Conservation (phyloP, 2,888 invertebrate species). For the Spisula solida region DNA sequence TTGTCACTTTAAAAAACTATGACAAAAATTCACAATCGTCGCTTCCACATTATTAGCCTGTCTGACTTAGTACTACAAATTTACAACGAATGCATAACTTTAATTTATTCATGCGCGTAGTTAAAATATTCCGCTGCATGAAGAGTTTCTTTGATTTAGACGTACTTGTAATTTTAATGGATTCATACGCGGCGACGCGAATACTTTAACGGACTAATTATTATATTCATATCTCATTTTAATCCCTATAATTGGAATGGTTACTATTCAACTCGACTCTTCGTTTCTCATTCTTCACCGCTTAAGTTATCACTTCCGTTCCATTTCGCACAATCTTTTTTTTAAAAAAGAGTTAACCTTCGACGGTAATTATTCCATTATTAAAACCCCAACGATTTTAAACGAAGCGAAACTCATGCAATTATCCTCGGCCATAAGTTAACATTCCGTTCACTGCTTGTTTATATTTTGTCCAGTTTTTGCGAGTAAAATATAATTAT, state of each 20-base stretch:
- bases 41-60: neutral
- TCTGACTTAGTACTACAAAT: neutral
- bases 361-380: neutral
- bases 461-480: neutral
- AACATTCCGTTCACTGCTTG: neutral
- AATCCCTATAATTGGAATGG: neutral
- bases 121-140: constrained; percentile 4
- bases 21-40: neutral
- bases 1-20: neutral
- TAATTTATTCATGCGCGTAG: constrained; percentile 15
- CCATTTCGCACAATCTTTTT: constrained; percentile 8
- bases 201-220: constrained; percentile 1
- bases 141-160: neutral
- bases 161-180: constrained; percentile 13
- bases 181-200: constrained; percentile 18
- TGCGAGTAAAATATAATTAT: no score
- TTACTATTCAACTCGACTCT: neutral
- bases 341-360: neutral
- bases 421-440: neutral
- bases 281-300: neutral
- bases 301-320: neutral
- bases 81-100: neutral
- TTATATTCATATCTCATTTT: neutral
- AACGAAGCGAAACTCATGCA: neutral
- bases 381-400: neutral